phyloP scores from a whole-genome alignment of 1,140 invertebrate species.

The Diabrotica virgifera region DNA sequence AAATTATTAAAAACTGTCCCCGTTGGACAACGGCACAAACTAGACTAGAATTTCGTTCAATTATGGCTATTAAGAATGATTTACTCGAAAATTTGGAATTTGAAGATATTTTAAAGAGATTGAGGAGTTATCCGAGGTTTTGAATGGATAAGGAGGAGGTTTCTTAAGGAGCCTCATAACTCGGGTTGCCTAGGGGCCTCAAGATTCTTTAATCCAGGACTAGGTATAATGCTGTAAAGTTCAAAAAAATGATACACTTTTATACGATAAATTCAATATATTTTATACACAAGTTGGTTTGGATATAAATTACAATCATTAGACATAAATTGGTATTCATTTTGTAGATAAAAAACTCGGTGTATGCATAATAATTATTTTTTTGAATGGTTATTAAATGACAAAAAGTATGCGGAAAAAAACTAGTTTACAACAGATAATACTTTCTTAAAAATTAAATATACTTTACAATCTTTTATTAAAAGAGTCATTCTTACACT shows the following conservation, averaged over 20 bases:
- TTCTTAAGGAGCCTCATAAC: no score
- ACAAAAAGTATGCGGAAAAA: conserved; percentile 13
- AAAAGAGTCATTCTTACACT: conserved; percentile 25
- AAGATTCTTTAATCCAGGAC: no score
- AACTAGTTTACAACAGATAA: conserved; percentile 25
- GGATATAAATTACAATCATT: conserved; percentile 43
- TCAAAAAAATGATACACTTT: not conserved
- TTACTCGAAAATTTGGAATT: no score
- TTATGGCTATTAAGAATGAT: no score
- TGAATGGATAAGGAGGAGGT: no score
- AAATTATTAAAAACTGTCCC: no score
- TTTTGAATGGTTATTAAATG: conserved; percentile 14
- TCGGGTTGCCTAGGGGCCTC: no score
- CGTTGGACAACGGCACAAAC: no score
- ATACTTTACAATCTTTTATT: conserved; percentile 30
- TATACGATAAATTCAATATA: conserved; percentile 42
- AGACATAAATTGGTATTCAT: conserved; percentile 38
- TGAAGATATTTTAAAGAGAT: no score
- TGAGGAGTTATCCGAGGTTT: no score
- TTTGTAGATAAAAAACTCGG: conserved; percentile 37
- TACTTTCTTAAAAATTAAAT: conserved; percentile 19
- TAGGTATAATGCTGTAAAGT: no score
- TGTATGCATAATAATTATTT: conserved; percentile 35
- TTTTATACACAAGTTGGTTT: conserved; percentile 41
- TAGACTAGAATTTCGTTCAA: no score